Evolutionary conservation across 2,888 invertebrate species (phyloP).

Genomic region (Hydrotaea diabolus): DNA sequence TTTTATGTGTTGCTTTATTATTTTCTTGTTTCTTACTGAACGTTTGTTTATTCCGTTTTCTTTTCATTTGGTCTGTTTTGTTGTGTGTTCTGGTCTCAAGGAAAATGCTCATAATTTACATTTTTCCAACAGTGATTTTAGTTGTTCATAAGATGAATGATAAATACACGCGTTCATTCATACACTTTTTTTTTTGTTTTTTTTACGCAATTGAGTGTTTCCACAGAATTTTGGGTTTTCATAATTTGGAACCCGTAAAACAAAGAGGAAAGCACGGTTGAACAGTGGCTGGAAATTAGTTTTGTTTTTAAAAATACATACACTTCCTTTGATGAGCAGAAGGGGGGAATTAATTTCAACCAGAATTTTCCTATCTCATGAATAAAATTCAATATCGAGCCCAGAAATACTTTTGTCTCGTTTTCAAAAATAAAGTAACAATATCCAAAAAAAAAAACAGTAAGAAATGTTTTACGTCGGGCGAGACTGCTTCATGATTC

Average conservation of each 20-base stretch:
- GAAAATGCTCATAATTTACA: conserved; percentile 20
- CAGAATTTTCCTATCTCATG: too few species aligned
- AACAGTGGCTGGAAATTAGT: background rate
- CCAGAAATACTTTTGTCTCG: too few species aligned
- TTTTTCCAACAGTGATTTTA: conserved; percentile 33
- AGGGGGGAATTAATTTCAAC: too few species aligned
- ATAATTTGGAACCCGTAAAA: background rate
- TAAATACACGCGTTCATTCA: background rate
- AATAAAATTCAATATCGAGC: too few species aligned
- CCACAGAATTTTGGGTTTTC: background rate
- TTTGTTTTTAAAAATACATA: too few species aligned
- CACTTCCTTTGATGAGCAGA: too few species aligned
- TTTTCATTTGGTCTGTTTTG: background rate
- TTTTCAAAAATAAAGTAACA: too few species aligned
- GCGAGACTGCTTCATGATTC: too few species aligned
- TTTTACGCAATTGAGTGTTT: background rate
- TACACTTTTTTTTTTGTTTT: background rate
- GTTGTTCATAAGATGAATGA: background rate
- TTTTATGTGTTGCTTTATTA: background rate
- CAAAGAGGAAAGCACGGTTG: background rate
- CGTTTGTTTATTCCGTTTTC: background rate
- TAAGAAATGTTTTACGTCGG: too few species aligned
- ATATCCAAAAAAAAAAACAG: too few species aligned
- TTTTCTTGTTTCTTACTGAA: background rate
- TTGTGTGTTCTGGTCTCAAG: background rate